phyloP scores from a whole-genome alignment of 1,140 invertebrate species.

The Hirudo medicinalis region DNA sequence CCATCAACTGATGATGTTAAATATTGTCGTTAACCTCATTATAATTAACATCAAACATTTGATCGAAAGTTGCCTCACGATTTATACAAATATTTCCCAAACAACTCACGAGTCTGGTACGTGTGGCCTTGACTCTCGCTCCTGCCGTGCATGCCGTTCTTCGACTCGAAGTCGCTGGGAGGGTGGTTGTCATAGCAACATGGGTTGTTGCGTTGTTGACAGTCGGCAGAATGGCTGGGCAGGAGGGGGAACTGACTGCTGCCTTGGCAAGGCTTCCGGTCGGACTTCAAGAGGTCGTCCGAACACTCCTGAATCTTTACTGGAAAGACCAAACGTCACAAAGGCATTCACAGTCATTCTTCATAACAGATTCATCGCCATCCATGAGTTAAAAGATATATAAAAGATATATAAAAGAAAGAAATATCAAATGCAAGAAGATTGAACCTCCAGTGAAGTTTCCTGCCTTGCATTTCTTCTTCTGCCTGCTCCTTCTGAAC shows the following conservation, averaged over 20 bases:
- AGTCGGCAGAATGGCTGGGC: not conserved
- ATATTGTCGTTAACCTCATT: not conserved
- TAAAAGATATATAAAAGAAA: not conserved
- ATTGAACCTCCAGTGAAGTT: not conserved
- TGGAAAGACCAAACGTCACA: not conserved
- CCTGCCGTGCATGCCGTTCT: not conserved
- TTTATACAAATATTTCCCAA: not conserved
- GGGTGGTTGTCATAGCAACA: conserved; percentile 11
- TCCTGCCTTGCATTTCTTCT: not conserved
- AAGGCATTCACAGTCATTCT: not conserved
- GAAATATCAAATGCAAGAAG: not conserved
- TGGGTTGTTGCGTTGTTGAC: not conserved
- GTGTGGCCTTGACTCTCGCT: conserved; percentile 10
- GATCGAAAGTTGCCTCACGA: not conserved
- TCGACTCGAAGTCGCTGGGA: not conserved
- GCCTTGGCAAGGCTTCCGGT: not conserved
- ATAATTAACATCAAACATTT: not conserved
- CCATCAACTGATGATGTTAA: not conserved
- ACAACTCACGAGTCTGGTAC: not conserved
- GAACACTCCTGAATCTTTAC: not conserved
- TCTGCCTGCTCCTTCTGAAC: not conserved
- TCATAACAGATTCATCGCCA: not conserved
- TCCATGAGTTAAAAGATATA: too few species aligned
- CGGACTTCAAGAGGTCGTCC: not conserved
- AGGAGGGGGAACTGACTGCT: conserved; percentile 5